Evolutionary conservation across 2,113 vertebrate genomes (phyloP), one percentile per base, ranked within the genome.

Genomic region (Marmota flaviventris): DNA sequence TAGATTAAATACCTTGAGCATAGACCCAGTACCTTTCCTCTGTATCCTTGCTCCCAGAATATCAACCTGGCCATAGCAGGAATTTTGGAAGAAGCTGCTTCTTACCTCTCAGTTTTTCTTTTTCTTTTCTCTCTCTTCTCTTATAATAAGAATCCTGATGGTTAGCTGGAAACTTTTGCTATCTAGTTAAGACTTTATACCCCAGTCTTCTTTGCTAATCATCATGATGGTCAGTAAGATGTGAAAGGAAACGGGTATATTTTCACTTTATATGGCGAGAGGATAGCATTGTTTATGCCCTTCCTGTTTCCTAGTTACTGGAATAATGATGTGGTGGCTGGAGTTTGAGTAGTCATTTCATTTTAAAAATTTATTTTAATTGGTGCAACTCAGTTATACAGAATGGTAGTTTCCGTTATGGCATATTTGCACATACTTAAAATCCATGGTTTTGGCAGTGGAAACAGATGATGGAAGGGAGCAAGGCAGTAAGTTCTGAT

Each of bases 101-200:
- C 6, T 95, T 94, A 72, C 85, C 58, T 84, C 25, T 90, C 58
- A 91, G 2, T 91, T 72, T 78, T 91, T 91, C 13, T 79, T 69
- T 58, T 56, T 17, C 16, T 53, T 53, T 29, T 95, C 29, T 61
- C 37, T 90, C 53, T 53, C 25, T 90, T 56, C 48, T 85, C 0
- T 88, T 73, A 17, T 45, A 75, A 63, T 34, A 34, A 89, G 39
- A 37, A 48, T 84, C 8, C 53, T 91, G 20, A 39, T 65, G 73
- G 88, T 65, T 70, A 88, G 12, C 24, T 91, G 72, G 75, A 90
- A 95, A 90, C 51, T 27, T 27, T 45, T 87, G 69, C 42, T 86
- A 12, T 84, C n/a, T 53, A 53, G 69, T 73, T 78, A 88, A 67
- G 25, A 6, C 32, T 73, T 39, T 83, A 45, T 65, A 84, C 32